These are phyloP conservation scores for Austrolebias charrua DNA, from an alignment of 2,797 vertebrate genomes.

Conservation along the genomic window DNA sequence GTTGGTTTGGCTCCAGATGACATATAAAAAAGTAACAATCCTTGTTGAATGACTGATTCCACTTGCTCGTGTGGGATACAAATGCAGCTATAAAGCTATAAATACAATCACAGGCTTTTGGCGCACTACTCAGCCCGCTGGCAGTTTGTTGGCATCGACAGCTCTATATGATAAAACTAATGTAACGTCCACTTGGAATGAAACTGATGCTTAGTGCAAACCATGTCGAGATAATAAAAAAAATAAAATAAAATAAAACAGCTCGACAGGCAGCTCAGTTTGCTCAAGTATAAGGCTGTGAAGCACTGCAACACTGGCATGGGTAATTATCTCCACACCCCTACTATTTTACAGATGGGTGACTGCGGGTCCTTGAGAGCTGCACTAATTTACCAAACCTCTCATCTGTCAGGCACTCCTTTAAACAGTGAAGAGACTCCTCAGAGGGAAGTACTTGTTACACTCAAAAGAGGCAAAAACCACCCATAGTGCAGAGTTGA, in stretches of 20 bases:
- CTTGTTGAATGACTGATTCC: slow-evolving; percentile 65
- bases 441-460: slow-evolving; percentile 37
- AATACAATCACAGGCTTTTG: slow-evolving; percentile 70
- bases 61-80: slow-evolving; percentile 73
- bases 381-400: slow-evolving; percentile 51
- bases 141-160: slow-evolving; percentile 47
- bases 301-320: slow-evolving; percentile 59
- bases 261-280: slow-evolving; percentile 58
- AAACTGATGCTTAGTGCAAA: slow-evolving; percentile 47
- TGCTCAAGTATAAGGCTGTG: slow-evolving; percentile 57
- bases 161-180: slow-evolving; percentile 55
- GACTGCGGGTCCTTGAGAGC: slow-evolving; percentile 57
- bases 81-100: slow-evolving; percentile 59
- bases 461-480: slow-evolving; percentile 43
- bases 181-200: slow-evolving; percentile 57
- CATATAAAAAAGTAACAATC: slow-evolving; percentile 72
- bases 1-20: slow-evolving; percentile 54
- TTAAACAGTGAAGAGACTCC: slow-evolving; percentile 48
- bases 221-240: slow-evolving; percentile 28
- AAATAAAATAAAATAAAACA: slow-evolving; percentile 19
- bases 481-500: slow-evolving; percentile 23
- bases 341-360: slow-evolving; percentile 57
- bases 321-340: slow-evolving; percentile 63
- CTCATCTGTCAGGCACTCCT: slow-evolving; percentile 55
- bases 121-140: slow-evolving; percentile 62